Evolutionary conservation across 2,113 vertebrate species (phyloP), one percentile per base, ranked within the genome.

Genomic region (Oncorhynchus masou): DNA sequence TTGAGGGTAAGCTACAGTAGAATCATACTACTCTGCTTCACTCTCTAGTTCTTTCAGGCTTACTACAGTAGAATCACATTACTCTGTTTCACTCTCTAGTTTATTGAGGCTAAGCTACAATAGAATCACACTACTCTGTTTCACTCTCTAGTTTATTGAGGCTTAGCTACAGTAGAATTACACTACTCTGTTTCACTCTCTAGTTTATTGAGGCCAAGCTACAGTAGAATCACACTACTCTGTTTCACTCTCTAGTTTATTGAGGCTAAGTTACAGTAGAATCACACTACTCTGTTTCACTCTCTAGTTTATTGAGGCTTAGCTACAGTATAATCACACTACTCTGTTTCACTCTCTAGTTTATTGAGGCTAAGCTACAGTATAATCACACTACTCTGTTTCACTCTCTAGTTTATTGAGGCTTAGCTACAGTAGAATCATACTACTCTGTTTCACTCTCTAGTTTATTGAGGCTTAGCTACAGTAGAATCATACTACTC

Each of bases 121-220:
- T 81, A 68, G 77, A 84, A 83, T 84, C 70, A 74, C 49, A 75
- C 74, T 91, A 87, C 83, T 87, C 81, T 80, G 71, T 65, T 77
- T 81, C 22, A 12, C 65, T 68, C 22, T 39, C 70, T 72, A 2
- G n/a, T 31, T 31, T 31, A 31, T 5, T 31, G 1, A 31, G 5
- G 4, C 31, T 31, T 0, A 31, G 31, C 31, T 9, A 39, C 39
- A 39, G 75, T 81, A 68, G 77, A 84, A 83, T 84, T 69, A 74
- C 48, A 75, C 74, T 91, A 87, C 83, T 88, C 81, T 80, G 71
- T 68, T 77, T 81, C 29, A 12, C 65, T 68, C 22, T 39, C 70
- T 72, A 2, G n/a, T 31, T 31, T 31, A 31, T 31, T 31, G 0
- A 31, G 29, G 29, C 1, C 5, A 0, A 31, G 29, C 29, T 7